Percentiles rank a stretch among this genome's conserved stretches.
phyloP scores from a whole-genome alignment of 2,113 vertebrate species.

The Callopanchax toddi region DNA sequence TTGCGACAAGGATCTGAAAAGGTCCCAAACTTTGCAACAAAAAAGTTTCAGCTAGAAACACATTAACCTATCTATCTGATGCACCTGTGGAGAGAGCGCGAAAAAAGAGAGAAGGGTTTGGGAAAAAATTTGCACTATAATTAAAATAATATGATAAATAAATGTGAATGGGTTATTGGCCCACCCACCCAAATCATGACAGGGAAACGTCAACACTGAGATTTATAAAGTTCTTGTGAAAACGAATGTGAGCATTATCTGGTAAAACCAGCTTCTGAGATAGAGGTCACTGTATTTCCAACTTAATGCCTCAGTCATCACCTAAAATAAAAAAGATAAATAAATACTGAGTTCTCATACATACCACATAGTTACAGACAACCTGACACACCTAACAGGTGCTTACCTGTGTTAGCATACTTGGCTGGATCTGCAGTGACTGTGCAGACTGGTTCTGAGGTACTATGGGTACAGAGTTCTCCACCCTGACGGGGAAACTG shows the following conservation, averaged over 20 bases:
- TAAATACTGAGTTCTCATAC: not conserved
- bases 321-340: not conserved
- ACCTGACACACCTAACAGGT: not conserved
- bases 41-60: too few relatives aligned
- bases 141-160: too few relatives aligned
- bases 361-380: not conserved
- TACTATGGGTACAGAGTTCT: slow-evolving; percentile 93
- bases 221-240: not conserved
- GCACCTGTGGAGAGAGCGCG: too few relatives aligned
- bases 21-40: too few relatives aligned
- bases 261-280: not conserved
- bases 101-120: too few relatives aligned
- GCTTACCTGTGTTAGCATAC: slow-evolving; percentile 94
- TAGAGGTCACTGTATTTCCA: not conserved
- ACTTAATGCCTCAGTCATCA: not conserved
- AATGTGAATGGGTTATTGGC: too few relatives aligned
- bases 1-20: too few relatives aligned
- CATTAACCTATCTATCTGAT: too few relatives aligned
- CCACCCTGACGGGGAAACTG: slow-evolving; percentile 94
- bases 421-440: slow-evolving; percentile 95
- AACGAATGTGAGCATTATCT: slow-evolving; percentile 1
- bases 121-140: too few relatives aligned
- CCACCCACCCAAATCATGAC: too few relatives aligned
- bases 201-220: not conserved
- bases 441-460: slow-evolving; percentile 93